Evolutionary conservation across 2,797 vertebrate species (phyloP).

Genomic region (Pangasius macronema): DNA sequence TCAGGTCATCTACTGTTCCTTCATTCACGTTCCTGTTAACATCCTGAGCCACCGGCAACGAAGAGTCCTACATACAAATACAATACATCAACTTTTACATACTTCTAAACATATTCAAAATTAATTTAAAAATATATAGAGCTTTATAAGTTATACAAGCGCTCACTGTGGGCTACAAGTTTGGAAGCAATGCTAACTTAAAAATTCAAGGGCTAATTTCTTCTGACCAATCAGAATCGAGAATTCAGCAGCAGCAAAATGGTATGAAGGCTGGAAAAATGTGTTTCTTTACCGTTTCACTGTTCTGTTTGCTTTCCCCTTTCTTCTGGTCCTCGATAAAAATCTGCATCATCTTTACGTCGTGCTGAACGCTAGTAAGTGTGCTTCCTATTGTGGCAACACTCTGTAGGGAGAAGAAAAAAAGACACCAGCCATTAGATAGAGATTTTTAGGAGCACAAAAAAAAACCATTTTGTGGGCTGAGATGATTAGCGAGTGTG

Average conservation of each 20-base stretch:
- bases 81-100: neutral
- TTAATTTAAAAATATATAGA: too few relatives aligned
- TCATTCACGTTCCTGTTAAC: neutral
- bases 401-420: conserved; percentile 75
- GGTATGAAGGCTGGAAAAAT: neutral
- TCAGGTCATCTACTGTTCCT: neutral
- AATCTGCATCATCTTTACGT: conserved; percentile 87
- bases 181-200: too few relatives aligned
- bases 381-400: conserved; percentile 95
- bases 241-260: neutral
- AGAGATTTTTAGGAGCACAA: neutral
- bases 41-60: neutral
- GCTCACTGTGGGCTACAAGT: too few relatives aligned
- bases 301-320: conserved; percentile 69
- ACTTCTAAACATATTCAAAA: neutral
- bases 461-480: neutral
- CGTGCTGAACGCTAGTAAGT: conserved; percentile 91
- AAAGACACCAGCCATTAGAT: neutral
- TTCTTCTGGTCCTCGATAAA: conserved; percentile 84
- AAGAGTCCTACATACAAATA: conserved; percentile 11
- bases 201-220: too few relatives aligned
- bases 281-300: conserved; percentile 40
- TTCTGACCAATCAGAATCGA: neutral
- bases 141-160: too few relatives aligned
- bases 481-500: neutral